These are phyloP conservation scores for Spodoptera exigua DNA, from an alignment of 2,888 invertebrate species.

Conservation along the genomic window DNA sequence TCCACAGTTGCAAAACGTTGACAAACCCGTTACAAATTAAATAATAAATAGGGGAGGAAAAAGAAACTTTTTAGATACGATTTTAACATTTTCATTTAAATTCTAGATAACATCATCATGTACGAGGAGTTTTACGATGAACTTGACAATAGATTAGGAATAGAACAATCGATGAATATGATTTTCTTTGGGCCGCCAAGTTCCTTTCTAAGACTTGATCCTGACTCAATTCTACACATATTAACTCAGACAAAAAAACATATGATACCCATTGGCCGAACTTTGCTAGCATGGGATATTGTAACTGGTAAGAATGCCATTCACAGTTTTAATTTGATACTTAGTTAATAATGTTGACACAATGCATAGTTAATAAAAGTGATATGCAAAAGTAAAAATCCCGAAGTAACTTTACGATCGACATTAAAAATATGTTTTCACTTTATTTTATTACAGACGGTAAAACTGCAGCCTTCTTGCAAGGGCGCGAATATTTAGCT, in stretches of 20 bases:
- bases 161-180: conserved; percentile 80
- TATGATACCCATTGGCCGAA: conserved; percentile 76
- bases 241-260: conserved; percentile 73
- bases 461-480: conserved; percentile 81
- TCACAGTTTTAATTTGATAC: no score
- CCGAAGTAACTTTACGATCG: no score
- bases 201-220: conserved; percentile 79
- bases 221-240: conserved; percentile 81
- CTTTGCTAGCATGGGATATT: conserved; percentile 82
- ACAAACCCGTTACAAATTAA: no score
- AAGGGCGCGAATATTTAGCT: conserved; percentile 80
- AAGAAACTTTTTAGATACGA: neutral
- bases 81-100: neutral
- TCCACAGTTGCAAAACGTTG: no score
- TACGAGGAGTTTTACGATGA: conserved; percentile 84
- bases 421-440: no score
- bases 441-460: conserved; percentile 74
- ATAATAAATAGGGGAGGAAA: neutral
- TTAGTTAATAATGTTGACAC: no score
- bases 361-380: no score
- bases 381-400: no score
- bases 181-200: conserved; percentile 80
- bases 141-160: conserved; percentile 71
- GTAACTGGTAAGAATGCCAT: conserved; percentile 71
- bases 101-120: conserved; percentile 63